Base-by-base conservation (phyloP, 2,888 invertebrate genomes). In the Abrostola triplasia region DNA sequence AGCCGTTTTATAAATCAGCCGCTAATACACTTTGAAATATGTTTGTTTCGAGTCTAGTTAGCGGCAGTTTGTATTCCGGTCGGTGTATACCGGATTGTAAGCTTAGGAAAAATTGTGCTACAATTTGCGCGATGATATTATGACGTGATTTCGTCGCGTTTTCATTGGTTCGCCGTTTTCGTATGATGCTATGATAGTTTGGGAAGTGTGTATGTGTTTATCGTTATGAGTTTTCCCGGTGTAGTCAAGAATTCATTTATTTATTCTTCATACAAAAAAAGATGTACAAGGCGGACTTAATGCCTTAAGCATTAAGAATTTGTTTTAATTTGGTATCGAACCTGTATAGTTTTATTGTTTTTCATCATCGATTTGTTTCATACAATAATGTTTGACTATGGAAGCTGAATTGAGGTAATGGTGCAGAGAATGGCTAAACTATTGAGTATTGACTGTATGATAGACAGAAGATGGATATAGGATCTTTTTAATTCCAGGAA, bases 11-110 rank as follows among this genome's bases (percentile, higher is more conserved):
- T 90, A 90, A 90, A 90, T 90, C 90, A 90, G 84, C 60, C 70
- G 83, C 84, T 90, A 90, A 90, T 90, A 84, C 89, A 82, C 78
- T 86, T 84, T 90, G 90, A 90, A 87, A 87, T 89, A 90, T 90
- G 89, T 87, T 80, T 83, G 83, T 78, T 80, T 72, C 76, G 74
- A 73, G 68, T 76, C 83, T 85, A 85, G 85, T 89, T 89, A 89
- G 82, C 73, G 83, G 89, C 88, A 75, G 90, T 90, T 90, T 90
- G 88, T 90, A 90, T 90, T 84, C 90, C 73, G 79, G 73, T 71
- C 64, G 68, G 78, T 73, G 77, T 76, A 69, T 76, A 66, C 61
- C 49, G 81, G 83, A 80, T 73, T 80, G 72, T 24, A 48, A 62
- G 76, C 77, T 84, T 84, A 79, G 76, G 83, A 83, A 83, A 82